Evolutionary conservation across 2,888 invertebrate species (phyloP).

Genomic region (Yponomeuta plumbellus): DNA sequence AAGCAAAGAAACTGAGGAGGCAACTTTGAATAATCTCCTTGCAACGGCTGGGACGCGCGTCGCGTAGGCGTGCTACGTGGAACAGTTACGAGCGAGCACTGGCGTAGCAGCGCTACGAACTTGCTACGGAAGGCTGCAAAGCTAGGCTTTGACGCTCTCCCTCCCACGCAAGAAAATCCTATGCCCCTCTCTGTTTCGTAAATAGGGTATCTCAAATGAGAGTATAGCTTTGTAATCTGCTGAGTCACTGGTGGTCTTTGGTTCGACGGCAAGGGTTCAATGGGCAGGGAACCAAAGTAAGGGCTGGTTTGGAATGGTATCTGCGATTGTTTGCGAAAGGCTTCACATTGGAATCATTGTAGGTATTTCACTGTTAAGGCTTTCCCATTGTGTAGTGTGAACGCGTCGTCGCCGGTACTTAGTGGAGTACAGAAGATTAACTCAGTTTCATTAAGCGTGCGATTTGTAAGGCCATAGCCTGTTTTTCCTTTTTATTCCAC

Average conservation of each 20-base stretch:
- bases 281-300: slow-evolving; percentile 13
- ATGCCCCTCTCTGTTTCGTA: slow-evolving; percentile 36
- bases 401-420: not conserved
- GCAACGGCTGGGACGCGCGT: not conserved
- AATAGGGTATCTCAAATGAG: slow-evolving; percentile 47
- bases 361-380: slow-evolving; percentile 43
- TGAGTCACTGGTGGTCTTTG: not conserved
- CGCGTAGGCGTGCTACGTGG: slow-evolving; percentile 57
- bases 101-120: slow-evolving; percentile 43
- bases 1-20: not conserved
- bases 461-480: no score
- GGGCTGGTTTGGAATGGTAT: slow-evolving; percentile 31
- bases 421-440: not conserved
- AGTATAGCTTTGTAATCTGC: not conserved
- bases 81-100: slow-evolving; percentile 49
- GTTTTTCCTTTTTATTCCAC: no score
- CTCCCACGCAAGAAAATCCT: slow-evolving; percentile 24
- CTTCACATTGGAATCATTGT: slow-evolving; percentile 58
- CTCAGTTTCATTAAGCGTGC: no score
- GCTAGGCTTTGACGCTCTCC: slow-evolving; percentile 25
- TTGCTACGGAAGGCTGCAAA: slow-evolving; percentile 17
- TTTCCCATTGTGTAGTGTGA: slow-evolving; percentile 9
- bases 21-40: not conserved
- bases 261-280: not conserved
- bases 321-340: slow-evolving; percentile 53